Base-by-base conservation (phyloP, 2,888 invertebrate genomes). In the Caenorhabditis macrosperma region DNA sequence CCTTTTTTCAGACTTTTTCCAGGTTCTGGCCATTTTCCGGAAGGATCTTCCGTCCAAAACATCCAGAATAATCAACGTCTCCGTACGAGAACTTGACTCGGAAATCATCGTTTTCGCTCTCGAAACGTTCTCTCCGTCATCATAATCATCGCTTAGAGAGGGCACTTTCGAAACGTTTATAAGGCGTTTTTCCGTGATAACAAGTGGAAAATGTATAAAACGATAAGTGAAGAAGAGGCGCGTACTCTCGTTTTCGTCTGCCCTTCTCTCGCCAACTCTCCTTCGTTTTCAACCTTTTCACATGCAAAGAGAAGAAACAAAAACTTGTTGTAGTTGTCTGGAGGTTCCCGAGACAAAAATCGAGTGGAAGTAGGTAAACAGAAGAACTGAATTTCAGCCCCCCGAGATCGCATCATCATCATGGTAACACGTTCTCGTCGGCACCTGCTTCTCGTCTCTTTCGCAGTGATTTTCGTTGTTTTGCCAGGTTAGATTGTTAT, bases 401-500 rank as follows among this genome's bases (percentile, higher is more conserved):
- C n/a, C n/a, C 48, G 20, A 44, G 44, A 44, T 44, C n/a, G 44
- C 44, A 44, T 44, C 44, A 44, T 44, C 44, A 44, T 44, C 44
- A 44, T 44, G 44, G 20, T 44, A 44, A n/a, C 44, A 44, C 44
- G n/a, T 17, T 44, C 17, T 10, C 4, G 3, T 5, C 17, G 5
- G 4, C 52, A 5, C n/a, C 52, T 52, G 10, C 52, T 48, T 35
- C 22, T 48, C 48, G 55, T 35, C 55, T 55, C 55, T 55, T 28
- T n/a, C n/a, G n/a, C 5, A 5, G 15, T 28, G 5, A 28, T 57
- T 41, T 50, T 69, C 41, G 41, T 46, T n/a, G 24, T 52, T 59
- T 20, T 48, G 33, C 52, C 41, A 33, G 60, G 69, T 69, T 6
- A 28, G 72, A 72, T 72, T 33, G 30, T 22, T 61, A 54, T 71